These are phyloP conservation scores for Macaria liturata DNA, from an alignment of 2,888 invertebrate species.

Conservation along the genomic window DNA sequence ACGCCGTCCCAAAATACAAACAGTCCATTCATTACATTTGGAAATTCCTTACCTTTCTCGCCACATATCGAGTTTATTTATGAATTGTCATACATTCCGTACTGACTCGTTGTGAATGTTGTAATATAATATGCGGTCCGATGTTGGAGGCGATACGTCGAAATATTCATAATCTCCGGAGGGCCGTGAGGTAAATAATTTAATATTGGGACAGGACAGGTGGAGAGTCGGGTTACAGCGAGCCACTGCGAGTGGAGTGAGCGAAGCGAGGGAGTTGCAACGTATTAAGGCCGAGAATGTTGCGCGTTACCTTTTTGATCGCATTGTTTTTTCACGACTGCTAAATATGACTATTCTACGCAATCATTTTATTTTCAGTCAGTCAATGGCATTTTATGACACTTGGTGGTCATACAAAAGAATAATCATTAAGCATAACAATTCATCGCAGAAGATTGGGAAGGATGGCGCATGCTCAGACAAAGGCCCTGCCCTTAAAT, in stretches of 20 bases:
- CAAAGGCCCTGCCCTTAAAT: too few relatives aligned
- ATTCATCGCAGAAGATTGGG: too few relatives aligned
- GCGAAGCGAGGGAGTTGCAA: too few relatives aligned
- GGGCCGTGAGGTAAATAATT: slow-evolving; percentile 79
- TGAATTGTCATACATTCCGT: slow-evolving; percentile 61
- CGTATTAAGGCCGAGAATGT: too few relatives aligned
- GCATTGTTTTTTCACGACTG: too few relatives aligned
- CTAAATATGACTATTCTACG: too few relatives aligned
- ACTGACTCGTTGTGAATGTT: slow-evolving; percentile 45
- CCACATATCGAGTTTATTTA: slow-evolving; percentile 47
- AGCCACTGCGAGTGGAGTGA: neutral
- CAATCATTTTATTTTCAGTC: too few relatives aligned
- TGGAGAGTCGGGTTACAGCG: slow-evolving; percentile 74
- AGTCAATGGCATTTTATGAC: too few relatives aligned
- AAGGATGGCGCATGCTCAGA: too few relatives aligned
- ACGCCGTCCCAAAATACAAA: neutral
- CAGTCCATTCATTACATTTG: slow-evolving; percentile 4
- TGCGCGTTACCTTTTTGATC: too few relatives aligned
- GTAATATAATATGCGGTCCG: slow-evolving; percentile 73
- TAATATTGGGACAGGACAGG: slow-evolving; percentile 72
- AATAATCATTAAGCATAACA: too few relatives aligned
- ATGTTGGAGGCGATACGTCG: slow-evolving; percentile 63
- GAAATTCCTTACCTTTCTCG: neutral
- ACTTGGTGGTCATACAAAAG: too few relatives aligned
- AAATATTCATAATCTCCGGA: slow-evolving; percentile 75